These are phyloP conservation scores for Melolontha melolontha DNA, from an alignment of 2,888 invertebrate species.

Conservation along the genomic window DNA sequence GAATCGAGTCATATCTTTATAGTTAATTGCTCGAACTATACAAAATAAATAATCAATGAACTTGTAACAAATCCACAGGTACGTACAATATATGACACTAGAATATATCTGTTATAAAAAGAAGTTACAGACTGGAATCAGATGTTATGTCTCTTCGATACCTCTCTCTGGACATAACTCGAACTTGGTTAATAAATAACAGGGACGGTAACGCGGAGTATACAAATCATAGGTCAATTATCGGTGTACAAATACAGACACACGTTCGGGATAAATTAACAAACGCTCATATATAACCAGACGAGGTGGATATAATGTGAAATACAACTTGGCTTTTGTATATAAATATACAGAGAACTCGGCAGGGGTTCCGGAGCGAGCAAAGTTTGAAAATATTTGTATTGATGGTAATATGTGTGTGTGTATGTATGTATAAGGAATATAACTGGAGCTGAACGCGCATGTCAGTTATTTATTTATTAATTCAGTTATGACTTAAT, in stretches of 20 bases:
- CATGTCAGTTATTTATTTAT: conserved; percentile 41
- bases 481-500: conserved; percentile 41
- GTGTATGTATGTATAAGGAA: conserved; percentile 44
- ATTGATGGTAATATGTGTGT: conserved; percentile 44
- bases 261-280: conserved; percentile 59
- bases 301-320: conserved; percentile 53
- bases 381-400: conserved; percentile 53
- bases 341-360: conserved; percentile 52
- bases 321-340: conserved; percentile 56
- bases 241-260: conserved; percentile 60
- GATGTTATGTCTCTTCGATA: conserved; percentile 7
- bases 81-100: not conserved
- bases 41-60: too few relatives aligned
- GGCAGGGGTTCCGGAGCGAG: conserved; percentile 49
- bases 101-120: conserved; percentile 41
- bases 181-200: conserved; percentile 46
- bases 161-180: conserved; percentile 6
- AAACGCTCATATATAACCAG: conserved; percentile 52
- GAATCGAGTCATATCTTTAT: too few relatives aligned
- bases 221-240: conserved; percentile 62
- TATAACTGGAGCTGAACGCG: conserved; percentile 43
- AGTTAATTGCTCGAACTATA: too few relatives aligned
- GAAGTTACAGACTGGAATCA: conserved; percentile 3
- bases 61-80: too few relatives aligned
- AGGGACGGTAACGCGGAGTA: conserved; percentile 50